Base-by-base conservation (phyloP, 2,113 vertebrate genomes). In the Nycticryphes semicollaris region DNA sequence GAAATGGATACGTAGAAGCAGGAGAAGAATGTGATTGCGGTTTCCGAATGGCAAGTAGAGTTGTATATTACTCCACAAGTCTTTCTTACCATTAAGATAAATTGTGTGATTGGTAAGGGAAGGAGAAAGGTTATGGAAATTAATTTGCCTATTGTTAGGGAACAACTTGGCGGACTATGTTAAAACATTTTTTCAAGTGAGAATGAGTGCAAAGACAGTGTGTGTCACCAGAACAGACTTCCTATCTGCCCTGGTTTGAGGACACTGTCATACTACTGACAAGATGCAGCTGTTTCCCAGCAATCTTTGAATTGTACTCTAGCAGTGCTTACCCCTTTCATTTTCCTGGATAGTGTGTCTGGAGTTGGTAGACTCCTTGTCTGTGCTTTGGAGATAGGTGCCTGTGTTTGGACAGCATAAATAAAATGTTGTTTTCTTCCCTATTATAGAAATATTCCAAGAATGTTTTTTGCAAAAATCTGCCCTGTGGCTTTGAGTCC, bases 11-110 rank as follows among this genome's bases (percentile, higher is more conserved):
- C 30, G 98, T 99, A 33, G 99, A 99, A 96, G 97, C 98, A 62
- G 99, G 99, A 93, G 99, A 99, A 96, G 99, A 99, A 91, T 99
- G 99, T 25, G 99, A 99, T 75, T 99, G 99, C 2, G 99, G 99
- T 59, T 98, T 98, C n/a, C 98, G 99, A 97, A 97, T 98, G 92
- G 99, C 99, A 97, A 97, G 99, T 97, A 77, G 57, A 72, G 39
- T 78, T 63, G n/a, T 4, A 22, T 22, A 30, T 63, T 84, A 35
- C 18, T 81, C 23, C 41, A 25, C 22, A 54, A 51, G 35, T 82
- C 28, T 64, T 67, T 64, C 48, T 85, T 87, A 39, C 14, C 15
- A 31, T 76, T 66, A 63, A 87, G 35, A 37, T 76, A 81, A 83
- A 67, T 57, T 6, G 56, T 43, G 20, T 74, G 56, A 33, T 80